Evolutionary conservation across 2,113 vertebrate species (phyloP).

Genomic region (Chelonoidis abingdonii): DNA sequence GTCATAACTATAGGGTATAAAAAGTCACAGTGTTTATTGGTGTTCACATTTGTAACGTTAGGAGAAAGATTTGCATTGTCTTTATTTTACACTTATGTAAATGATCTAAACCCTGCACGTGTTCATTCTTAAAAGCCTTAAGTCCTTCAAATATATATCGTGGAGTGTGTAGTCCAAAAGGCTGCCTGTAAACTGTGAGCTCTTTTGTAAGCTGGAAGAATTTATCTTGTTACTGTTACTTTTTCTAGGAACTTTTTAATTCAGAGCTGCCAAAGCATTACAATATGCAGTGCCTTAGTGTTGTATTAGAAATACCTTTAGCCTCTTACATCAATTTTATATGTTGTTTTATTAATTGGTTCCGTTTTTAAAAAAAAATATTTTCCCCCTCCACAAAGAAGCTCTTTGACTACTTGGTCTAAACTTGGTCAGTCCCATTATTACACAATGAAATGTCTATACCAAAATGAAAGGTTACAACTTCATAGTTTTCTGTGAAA

Average conservation of each 20-base stretch:
- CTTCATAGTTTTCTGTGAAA: slow-evolving; percentile 74
- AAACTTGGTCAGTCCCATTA: slow-evolving; percentile 64
- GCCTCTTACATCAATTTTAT: slow-evolving; percentile 71
- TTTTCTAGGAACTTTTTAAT: slow-evolving; percentile 88
- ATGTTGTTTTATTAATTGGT: slow-evolving; percentile 73
- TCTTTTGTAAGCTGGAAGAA: slow-evolving; percentile 91
- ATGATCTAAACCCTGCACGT: slow-evolving; percentile 78
- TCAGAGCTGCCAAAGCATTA: slow-evolving; percentile 97
- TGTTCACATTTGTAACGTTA: slow-evolving; percentile 70
- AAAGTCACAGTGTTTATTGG: slow-evolving; percentile 69
- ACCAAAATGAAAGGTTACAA: slow-evolving; percentile 81
- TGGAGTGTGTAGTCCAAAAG: slow-evolving; percentile 88
- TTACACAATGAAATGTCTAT: slow-evolving; percentile 69
- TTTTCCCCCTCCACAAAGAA: slow-evolving; percentile 58
- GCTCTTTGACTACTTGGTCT: slow-evolving; percentile 66
- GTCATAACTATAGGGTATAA: slow-evolving; percentile 71
- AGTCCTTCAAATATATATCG: slow-evolving; percentile 78
- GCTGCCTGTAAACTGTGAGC: slow-evolving; percentile 94
- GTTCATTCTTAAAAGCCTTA: slow-evolving; percentile 91
- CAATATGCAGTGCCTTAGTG: slow-evolving; percentile 97
- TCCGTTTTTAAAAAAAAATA: slow-evolving; percentile 36
- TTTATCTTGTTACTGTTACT: slow-evolving; percentile 86
- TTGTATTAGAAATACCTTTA: slow-evolving; percentile 79
- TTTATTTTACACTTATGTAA: slow-evolving; percentile 78
- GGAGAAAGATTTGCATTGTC: slow-evolving; percentile 69